These are phyloP conservation scores for Zapornia atra DNA, from an alignment of 2,113 vertebrate species.

Conservation along the genomic window DNA sequence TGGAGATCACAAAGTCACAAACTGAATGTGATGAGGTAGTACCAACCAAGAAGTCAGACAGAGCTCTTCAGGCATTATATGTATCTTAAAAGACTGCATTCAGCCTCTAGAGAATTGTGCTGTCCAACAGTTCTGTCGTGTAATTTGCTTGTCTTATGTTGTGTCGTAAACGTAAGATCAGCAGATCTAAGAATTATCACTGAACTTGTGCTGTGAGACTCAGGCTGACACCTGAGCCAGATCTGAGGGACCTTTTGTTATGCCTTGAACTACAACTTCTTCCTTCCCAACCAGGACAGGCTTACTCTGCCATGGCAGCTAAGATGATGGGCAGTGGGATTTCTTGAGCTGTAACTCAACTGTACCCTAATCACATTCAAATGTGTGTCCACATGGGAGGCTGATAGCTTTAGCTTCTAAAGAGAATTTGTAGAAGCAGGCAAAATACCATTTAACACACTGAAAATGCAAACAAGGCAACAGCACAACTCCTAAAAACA, in stretches of 20 bases:
- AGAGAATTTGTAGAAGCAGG: neutral
- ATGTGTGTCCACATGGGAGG: accelerated
- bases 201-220: neutral
- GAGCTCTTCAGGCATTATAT: neutral
- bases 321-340: neutral
- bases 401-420: neutral
- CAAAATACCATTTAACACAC: neutral
- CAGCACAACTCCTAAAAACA: neutral
- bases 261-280: neutral
- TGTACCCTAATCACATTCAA: neutral
- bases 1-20: neutral
- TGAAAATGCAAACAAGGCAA: neutral
- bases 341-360: neutral
- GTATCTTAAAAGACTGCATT: neutral
- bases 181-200: neutral
- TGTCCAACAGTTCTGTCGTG: accelerated
- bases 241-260: neutral
- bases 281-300: neutral
- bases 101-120: neutral
- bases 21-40: neutral
- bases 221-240: neutral
- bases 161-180: neutral
- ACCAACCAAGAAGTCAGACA: neutral
- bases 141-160: neutral
- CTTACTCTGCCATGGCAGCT: neutral